phyloP scores from a whole-genome alignment of 2,113 vertebrate species.

The Lophius piscatorius region DNA sequence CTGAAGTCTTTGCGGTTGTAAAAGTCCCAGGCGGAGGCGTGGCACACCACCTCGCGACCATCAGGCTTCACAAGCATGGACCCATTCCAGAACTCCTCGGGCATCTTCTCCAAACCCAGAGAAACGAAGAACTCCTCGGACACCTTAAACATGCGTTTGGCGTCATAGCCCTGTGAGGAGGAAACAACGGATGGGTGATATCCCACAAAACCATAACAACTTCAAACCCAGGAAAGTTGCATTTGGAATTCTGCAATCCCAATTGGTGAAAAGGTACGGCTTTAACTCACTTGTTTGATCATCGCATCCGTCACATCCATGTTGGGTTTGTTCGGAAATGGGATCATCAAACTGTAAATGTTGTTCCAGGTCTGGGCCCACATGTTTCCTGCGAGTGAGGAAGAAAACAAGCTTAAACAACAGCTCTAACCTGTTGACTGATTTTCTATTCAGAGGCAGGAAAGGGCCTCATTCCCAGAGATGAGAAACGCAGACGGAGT shows the following conservation, averaged over 20 bases:
- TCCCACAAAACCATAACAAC: neutral
- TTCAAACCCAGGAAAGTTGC: neutral
- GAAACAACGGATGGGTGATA: neutral
- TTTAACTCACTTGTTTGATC: constrained; percentile 82
- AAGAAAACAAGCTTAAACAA: constrained; percentile 44
- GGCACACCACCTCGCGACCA: constrained; percentile 91
- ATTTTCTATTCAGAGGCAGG: constrained; percentile 1
- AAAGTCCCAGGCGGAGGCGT: constrained; percentile 98
- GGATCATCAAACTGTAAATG: constrained; percentile 90
- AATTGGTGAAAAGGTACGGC: neutral
- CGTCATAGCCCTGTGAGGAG: constrained; percentile 87
- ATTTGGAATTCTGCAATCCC: too few species aligned
- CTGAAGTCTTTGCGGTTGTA: constrained; percentile 97
- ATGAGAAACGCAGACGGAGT: constrained; percentile 3
- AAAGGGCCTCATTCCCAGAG: constrained; percentile 24
- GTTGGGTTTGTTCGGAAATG: constrained; percentile 89
- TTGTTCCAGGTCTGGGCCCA: constrained; percentile 98
- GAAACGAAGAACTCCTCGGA: constrained; percentile 93
- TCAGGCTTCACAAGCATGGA: constrained; percentile 96
- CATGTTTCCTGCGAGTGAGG: constrained; percentile 89
- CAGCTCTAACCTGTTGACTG: neutral
- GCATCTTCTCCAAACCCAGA: constrained; percentile 87
- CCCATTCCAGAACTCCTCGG: constrained; percentile 86
- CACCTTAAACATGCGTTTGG: constrained; percentile 88
- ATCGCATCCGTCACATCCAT: constrained; percentile 89